phyloP scores from a whole-genome alignment of 2,888 invertebrate species.

The Dryobota labecula region DNA sequence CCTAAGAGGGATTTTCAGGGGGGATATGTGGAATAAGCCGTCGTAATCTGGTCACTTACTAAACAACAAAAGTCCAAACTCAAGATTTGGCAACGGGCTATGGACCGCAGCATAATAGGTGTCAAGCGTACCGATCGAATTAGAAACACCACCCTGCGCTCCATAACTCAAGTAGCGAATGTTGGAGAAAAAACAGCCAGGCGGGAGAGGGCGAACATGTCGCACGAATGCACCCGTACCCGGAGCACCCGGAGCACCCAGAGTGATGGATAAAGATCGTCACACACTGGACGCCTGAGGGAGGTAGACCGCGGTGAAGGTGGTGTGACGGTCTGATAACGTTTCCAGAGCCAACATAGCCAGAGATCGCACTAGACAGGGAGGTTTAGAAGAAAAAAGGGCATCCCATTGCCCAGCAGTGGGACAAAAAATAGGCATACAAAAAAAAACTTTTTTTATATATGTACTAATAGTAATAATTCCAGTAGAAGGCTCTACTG shows the following conservation, averaged over 20 bases:
- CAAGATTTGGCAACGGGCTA: background rate
- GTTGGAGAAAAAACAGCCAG: too few species aligned
- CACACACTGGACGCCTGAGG: background rate
- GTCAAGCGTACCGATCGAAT: background rate
- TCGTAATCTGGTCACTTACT: too few species aligned
- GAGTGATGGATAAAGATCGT: too few species aligned
- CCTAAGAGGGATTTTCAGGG: too few species aligned
- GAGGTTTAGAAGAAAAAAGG: background rate
- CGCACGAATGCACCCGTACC: background rate
- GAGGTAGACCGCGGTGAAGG: background rate
- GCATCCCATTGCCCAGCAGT: too few species aligned
- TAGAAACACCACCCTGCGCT: background rate
- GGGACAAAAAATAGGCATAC: too few species aligned
- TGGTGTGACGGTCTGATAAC: background rate
- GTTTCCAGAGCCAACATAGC: background rate
- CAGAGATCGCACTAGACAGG: background rate
- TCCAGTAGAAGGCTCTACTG: background rate
- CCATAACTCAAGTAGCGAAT: background rate
- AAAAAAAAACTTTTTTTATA: too few species aligned
- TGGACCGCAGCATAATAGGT: background rate
- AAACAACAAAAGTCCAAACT: background rate
- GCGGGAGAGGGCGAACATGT: background rate
- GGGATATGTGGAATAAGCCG: too few species aligned
- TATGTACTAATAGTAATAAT: background rate
- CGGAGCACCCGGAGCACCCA: too few species aligned